phyloP scores from a whole-genome alignment of 2,113 vertebrate genomes.

The Centropus unirufus region DNA sequence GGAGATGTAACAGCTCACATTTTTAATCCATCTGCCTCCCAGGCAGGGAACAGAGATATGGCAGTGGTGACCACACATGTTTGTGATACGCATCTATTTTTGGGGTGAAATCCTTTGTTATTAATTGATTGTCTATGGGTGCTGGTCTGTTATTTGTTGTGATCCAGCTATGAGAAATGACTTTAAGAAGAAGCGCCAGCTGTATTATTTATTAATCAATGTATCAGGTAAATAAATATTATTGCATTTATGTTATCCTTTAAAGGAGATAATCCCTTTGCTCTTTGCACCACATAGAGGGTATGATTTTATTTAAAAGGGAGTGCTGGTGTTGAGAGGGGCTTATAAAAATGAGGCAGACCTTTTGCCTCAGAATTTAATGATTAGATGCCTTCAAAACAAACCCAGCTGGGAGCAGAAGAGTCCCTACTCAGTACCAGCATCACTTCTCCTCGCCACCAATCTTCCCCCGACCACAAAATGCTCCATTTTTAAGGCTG shows the following conservation, averaged over 20 bases:
- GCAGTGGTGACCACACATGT: fast-evolving
- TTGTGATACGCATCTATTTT: neutral
- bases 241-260: fast-evolving
- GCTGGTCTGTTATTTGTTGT: neutral
- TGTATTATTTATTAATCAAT: neutral
- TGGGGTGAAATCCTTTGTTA: neutral
- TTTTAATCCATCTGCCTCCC: neutral
- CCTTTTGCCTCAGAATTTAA: neutral
- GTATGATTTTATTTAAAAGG: neutral
- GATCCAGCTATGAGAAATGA: neutral
- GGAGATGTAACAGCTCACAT: neutral
- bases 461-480: neutral
- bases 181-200: neutral
- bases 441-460: neutral
- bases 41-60: neutral
- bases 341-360: neutral
- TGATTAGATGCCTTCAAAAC: neutral
- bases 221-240: neutral
- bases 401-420: neutral
- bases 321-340: fast-evolving
- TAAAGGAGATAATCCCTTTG: neutral
- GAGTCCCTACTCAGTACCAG: fast-evolving
- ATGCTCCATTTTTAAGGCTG: neutral
- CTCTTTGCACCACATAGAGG: neutral
- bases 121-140: neutral